Conservation (phyloP, 2,797 vertebrate genomes). For the Neosilurus mollespiculum region DNA sequence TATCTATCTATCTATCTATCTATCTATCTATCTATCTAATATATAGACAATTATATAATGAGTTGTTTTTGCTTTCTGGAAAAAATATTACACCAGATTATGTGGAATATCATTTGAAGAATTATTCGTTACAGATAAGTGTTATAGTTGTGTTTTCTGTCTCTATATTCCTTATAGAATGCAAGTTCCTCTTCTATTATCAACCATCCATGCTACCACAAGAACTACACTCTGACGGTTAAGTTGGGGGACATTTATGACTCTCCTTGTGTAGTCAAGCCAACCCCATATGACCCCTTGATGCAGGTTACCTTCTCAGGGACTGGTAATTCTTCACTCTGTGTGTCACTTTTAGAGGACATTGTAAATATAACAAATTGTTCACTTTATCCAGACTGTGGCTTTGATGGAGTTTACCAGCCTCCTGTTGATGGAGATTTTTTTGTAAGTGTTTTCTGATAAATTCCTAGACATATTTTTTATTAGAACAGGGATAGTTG, state of each 20-base stretch:
- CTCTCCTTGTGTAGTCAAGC: constrained; percentile 65
- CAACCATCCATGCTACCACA: constrained; percentile 72
- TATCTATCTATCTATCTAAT: too few relatives aligned
- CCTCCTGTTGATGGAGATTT: constrained; percentile 67
- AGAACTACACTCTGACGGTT: constrained; percentile 56
- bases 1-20: too few relatives aligned
- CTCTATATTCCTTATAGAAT: constrained; percentile 42
- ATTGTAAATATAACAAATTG: constrained; percentile 69
- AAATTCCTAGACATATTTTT: not conserved
- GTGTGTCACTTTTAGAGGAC: constrained; percentile 57
- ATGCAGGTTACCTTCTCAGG: constrained; percentile 64
- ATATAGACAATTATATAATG: not conserved
- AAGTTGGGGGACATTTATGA: constrained; percentile 54
- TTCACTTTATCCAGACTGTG: constrained; percentile 56
- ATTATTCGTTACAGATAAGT: not conserved
- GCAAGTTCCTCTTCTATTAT: constrained; percentile 19
- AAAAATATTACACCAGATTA: not conserved
- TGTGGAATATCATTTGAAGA: not conserved
- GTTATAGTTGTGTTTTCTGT: not conserved
- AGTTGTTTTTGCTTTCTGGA: not conserved
- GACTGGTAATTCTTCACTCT: constrained; percentile 56
- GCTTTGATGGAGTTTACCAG: constrained; percentile 70
- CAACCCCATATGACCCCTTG: not conserved
- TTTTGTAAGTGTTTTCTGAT: constrained; percentile 64
- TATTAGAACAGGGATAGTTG: not conserved